Base-by-base conservation (phyloP, 2,888 invertebrate genomes). In the Sarcophaga caerulescens region DNA sequence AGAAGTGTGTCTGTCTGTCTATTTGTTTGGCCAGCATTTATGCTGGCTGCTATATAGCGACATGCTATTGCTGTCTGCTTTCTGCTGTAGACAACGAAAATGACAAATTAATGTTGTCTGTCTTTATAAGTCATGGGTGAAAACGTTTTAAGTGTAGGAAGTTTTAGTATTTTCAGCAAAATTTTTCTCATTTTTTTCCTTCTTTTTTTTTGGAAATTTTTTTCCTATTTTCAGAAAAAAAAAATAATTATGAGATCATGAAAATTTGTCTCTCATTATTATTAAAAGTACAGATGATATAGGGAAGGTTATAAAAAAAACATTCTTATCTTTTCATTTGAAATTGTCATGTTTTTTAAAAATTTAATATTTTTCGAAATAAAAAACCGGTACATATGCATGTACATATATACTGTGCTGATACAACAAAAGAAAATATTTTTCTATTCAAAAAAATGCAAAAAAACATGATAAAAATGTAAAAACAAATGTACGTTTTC, bases 91-190 rank as follows among this genome's bases (percentile, higher is more conserved):
- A 77, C 77, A 82, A 81, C 70, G 75, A 71, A 85, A 87, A 88
- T 87, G 88, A 87, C 83, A 88, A 88, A 88, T 88, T 88, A 85
- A 87, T 87, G 87, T 79, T 84, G 86, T 86, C 84, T 83, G 86
- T 86, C 86, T 66, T 70, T 71, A 59, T 59, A 86, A 86, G 86
- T 86, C 86, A 86, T 86, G 86, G 86, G 81, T 86, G 86, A 86
- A 84, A 86, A 70, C 81, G 75, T 86, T 84, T 81, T 81, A 77
- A 71, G 84, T 84, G 86, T 86, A 84, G 86, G 86, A 86, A 86
- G 86, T 79, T 84, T 70, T 68, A 81, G 25, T 68, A 74, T 44
- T 75, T 59, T 74, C 68, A 68, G 45, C 52, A 17, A 35, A 25
- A 8, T 10, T 70, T 59, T 77, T 59, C 63, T 75, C 12, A 3